phyloP scores from a whole-genome alignment of 2,888 invertebrate genomes.

The Blomia tropicalis region DNA sequence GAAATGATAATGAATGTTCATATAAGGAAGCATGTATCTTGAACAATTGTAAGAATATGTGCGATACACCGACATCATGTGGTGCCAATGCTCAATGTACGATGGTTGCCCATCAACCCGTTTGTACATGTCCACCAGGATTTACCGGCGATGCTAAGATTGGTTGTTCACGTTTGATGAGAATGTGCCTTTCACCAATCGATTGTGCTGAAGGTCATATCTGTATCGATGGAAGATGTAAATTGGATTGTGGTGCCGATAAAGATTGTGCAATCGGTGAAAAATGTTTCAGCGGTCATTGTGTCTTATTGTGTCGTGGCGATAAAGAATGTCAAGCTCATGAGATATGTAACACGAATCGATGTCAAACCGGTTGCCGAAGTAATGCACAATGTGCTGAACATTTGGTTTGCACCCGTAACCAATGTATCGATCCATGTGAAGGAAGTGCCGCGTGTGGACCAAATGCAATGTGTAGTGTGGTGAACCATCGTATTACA shows the following conservation, averaged over 20 bases:
- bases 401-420: constrained; percentile 58
- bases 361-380: constrained; percentile 58
- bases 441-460: constrained; percentile 58
- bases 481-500: constrained; percentile 54
- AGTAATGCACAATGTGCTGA: constrained; percentile 60
- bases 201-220: constrained; percentile 32
- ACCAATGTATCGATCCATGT: constrained; percentile 69
- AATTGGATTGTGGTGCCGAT: constrained; percentile 55
- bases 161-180: constrained; percentile 24
- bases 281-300: constrained; percentile 30
- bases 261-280: constrained; percentile 54
- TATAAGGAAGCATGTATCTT: constrained; percentile 53
- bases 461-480: constrained; percentile 62
- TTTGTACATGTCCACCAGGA: constrained; percentile 58
- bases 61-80: constrained; percentile 59
- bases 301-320: constrained; percentile 29
- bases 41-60: constrained; percentile 67
- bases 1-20: constrained; percentile 59
- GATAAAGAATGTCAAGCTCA: constrained; percentile 30
- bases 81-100: constrained; percentile 71
- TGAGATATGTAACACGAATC: constrained; percentile 50
- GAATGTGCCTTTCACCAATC: constrained; percentile 32
- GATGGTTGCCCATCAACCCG: constrained; percentile 60
- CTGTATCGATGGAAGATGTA: constrained; percentile 33
- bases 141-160: constrained; percentile 45